Evolutionary conservation across 2,797 vertebrate genomes (phyloP).

Genomic region (Rhodeus uyekii): DNA sequence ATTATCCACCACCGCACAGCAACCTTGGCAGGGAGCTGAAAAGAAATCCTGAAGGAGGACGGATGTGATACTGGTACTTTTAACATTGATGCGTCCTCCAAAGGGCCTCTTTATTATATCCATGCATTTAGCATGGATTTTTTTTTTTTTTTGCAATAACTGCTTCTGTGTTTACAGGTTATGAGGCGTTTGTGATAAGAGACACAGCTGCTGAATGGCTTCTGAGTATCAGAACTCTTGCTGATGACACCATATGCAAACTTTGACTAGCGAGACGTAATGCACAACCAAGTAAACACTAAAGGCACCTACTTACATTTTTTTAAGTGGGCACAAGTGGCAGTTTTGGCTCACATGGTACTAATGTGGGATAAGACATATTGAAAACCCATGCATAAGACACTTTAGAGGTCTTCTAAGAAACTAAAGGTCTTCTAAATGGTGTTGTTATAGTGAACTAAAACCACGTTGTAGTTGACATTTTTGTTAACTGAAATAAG

Average conservation of each 20-base stretch:
- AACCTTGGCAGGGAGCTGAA: constrained; percentile 52
- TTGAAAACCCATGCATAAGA: not conserved
- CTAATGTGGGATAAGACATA: not conserved
- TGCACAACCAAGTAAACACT: not conserved
- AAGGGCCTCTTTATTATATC: constrained; percentile 23
- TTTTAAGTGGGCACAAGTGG: not conserved
- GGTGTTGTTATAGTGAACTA: not conserved
- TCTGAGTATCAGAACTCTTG: not conserved
- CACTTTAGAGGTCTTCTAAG: not conserved
- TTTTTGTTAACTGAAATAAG: not conserved
- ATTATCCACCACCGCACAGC: constrained; percentile 55
- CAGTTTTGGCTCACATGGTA: not conserved
- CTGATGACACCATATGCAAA: not conserved
- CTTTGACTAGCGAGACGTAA: not conserved
- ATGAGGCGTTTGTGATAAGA: not conserved
- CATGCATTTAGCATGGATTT: not conserved
- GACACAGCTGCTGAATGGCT: not conserved
- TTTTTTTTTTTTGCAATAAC: not conserved
- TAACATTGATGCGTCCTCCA: constrained; percentile 52
- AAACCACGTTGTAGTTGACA: not conserved
- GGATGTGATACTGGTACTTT: constrained; percentile 43
- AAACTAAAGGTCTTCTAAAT: not conserved
- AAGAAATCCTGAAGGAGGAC: constrained; percentile 52
- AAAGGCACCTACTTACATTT: not conserved
- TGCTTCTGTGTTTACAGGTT: not conserved